Conservation (phyloP, 2,113 vertebrate species). For the Archilochus colubris region DNA sequence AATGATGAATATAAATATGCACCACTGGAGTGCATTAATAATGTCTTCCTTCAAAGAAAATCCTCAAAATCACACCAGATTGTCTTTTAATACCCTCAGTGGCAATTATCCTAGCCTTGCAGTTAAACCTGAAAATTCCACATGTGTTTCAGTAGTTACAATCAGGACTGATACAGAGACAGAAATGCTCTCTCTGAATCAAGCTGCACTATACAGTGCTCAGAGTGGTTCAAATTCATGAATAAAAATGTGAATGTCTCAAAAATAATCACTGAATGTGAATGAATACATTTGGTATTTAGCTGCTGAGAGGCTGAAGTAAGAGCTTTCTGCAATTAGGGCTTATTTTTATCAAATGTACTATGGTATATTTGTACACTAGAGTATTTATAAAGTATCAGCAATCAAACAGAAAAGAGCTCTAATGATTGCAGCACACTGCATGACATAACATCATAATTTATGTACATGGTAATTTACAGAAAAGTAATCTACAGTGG, state of each 20-base stretch:
- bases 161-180: neutral
- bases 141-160: neutral
- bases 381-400: constrained; percentile 15
- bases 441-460: neutral
- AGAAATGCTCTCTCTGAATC: neutral
- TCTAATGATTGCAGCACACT: neutral
- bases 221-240: neutral
- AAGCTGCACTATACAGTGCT: neutral
- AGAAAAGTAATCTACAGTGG: neutral
- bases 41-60: neutral
- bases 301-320: constrained; percentile 17
- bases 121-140: neutral
- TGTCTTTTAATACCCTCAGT: neutral
- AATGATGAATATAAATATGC: neutral
- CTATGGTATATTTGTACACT: neutral
- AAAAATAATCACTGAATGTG: neutral
- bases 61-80: neutral
- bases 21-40: neutral
- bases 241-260: constrained; percentile 6
- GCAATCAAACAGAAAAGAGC: neutral
- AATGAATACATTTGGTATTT: neutral
- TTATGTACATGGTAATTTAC: neutral
- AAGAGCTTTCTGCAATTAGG: constrained; percentile 10
- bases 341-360: constrained; percentile 8
- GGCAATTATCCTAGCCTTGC: neutral